Conservation (phyloP, 2,888 invertebrate species). For the Nomada ruficornis region DNA sequence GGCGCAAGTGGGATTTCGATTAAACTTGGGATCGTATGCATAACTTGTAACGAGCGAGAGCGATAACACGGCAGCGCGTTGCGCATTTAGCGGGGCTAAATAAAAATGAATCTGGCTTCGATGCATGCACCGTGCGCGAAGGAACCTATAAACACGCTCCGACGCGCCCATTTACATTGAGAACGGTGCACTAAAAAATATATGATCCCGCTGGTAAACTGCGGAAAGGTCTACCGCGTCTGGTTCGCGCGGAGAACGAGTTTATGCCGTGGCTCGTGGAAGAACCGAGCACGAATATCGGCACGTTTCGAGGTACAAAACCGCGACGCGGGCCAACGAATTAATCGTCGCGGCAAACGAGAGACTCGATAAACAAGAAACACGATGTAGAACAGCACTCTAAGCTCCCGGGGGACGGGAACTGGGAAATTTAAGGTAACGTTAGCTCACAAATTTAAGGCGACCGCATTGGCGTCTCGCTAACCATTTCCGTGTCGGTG, state of each 20-base stretch:
- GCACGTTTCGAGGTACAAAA: conserved; percentile 11
- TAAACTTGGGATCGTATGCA: not conserved
- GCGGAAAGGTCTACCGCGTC: too few species aligned
- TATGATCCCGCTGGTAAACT: too few species aligned
- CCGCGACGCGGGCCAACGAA: conserved; percentile 38
- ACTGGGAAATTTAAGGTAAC: conserved; percentile 54
- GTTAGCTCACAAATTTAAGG: conserved; percentile 51
- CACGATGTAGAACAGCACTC: conserved; percentile 56
- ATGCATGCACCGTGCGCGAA: not conserved
- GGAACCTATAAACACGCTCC: too few species aligned
- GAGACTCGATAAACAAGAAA: conserved; percentile 46
- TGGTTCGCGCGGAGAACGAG: not conserved
- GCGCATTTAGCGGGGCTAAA: not conserved
- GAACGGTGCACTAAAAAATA: too few species aligned
- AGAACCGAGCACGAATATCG: not conserved
- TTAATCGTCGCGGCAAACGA: conserved; percentile 35
- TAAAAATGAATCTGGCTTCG: conserved; percentile 3
- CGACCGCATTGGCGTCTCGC: conserved; percentile 57
- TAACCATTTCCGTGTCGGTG: conserved; percentile 55
- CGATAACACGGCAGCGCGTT: conserved; percentile 1
- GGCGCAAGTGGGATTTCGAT: conserved; percentile 22
- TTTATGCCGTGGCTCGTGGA: not conserved
- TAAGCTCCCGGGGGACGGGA: conserved; percentile 30
- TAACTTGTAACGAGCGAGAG: conserved; percentile 11
- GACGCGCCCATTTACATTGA: too few species aligned